phyloP scores from a whole-genome alignment of 2,888 invertebrate species.

The Rhorus exstirpatorius region DNA sequence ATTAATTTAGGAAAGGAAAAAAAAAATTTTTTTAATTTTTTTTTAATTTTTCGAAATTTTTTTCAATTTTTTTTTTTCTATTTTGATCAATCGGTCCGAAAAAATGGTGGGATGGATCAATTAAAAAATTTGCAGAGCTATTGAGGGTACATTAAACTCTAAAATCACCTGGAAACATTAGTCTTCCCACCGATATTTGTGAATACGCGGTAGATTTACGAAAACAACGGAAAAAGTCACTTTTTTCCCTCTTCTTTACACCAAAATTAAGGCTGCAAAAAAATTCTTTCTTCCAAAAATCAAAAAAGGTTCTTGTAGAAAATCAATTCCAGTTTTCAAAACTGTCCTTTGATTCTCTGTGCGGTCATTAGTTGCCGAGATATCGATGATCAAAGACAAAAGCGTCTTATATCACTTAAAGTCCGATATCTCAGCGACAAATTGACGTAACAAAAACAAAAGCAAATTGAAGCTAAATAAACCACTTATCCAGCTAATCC shows the following conservation, averaged over 20 bases:
- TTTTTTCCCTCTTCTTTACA: not conserved
- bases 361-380: not conserved
- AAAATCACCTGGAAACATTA: constrained; percentile 1
- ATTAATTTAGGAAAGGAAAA: no score
- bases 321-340: not conserved
- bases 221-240: no score
- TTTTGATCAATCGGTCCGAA: constrained; percentile 3
- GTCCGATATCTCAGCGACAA: not conserved
- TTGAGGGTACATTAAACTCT: not conserved
- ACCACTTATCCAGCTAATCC: no score
- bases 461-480: no score
- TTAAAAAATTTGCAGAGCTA: not conserved
- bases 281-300: not conserved
- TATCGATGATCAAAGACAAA: constrained; percentile 1
- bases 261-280: not conserved
- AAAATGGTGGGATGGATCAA: not conserved
- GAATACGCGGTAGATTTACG: not conserved
- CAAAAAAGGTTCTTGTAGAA: constrained; percentile 3
- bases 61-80: not conserved
- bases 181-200: not conserved
- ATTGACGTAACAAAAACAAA: not conserved
- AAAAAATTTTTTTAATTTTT: no score
- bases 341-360: constrained; percentile 4
- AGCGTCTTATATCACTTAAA: not conserved
- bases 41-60: no score